Evolutionary conservation across 2,797 vertebrate species (phyloP), one percentile per base, ranked within the genome.

Genomic region (Myiotriccus ornatus): DNA sequence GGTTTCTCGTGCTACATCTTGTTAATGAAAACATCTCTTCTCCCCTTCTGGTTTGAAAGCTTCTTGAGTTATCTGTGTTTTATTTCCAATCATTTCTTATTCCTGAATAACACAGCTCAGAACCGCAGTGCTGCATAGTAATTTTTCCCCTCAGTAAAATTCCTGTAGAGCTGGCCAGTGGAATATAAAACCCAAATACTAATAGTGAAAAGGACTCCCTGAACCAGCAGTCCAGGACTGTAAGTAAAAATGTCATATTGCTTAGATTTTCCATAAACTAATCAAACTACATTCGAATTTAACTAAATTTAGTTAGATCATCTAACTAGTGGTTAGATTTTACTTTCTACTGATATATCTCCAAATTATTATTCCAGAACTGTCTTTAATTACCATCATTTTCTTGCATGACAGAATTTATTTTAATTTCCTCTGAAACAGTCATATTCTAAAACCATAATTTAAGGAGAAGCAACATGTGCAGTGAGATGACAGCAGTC

Each of bases 391-490:
- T 49, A 73, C 25, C 27, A 53, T 50, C 75, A 49, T 90, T 86
- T 84, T 86, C 63, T 69, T 68, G 60, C 71, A 69, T 68, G 63
- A 68, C 23, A 52, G 71, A 71, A 43, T 62, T 87, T 56, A 59
- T 49, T 93, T 84, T 62, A 8, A 75, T 79, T 94, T 91, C 57
- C 64, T 68, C 22, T 43, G 73, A 60, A 96, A 78, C 0, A 55
- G 18, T 23, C 25, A 6, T 19, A 34, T 32, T 76, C 37, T 56
- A 43, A 68, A 87, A 4, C 21, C 37, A 9, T 14, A 50, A 63
- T 59, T 80, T n/a, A 50, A 57, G 32, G 27, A 43, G 27, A 63
- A 87, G 55, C 43, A 89, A n/a, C 19, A 55, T 1, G 20, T 32
- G 20, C 49, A 34, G 46, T 2, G 24, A 84, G 46, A 46, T 87